These are phyloP conservation scores for Diadromus collaris DNA, from an alignment of 2,888 invertebrate genomes.

Conservation along the genomic window DNA sequence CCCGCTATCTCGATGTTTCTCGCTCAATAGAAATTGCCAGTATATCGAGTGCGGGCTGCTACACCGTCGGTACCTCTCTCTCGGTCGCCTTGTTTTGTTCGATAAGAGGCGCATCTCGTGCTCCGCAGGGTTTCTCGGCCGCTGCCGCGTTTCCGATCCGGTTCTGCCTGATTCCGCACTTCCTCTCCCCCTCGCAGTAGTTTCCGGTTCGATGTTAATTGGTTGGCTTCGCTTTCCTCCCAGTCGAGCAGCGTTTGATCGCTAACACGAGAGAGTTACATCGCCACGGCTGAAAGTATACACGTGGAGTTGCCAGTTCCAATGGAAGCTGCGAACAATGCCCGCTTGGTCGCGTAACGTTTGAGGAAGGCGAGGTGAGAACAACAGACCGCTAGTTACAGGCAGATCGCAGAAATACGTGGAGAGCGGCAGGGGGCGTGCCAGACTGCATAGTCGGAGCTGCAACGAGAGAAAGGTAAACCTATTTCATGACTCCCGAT, in stretches of 20 bases:
- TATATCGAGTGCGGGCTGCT: neutral
- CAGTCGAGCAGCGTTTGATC: slow-evolving; percentile 10
- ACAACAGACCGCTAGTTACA: slow-evolving; percentile 13
- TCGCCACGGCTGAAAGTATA: neutral
- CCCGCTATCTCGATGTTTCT: slow-evolving; percentile 3
- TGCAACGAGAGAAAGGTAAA: slow-evolving; percentile 52
- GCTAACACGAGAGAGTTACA: slow-evolving; percentile 1
- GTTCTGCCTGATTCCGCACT: neutral
- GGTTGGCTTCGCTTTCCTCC: neutral
- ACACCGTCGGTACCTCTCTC: neutral
- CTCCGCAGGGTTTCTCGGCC: neutral
- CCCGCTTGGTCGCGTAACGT: slow-evolving; percentile 47
- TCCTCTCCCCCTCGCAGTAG: neutral
- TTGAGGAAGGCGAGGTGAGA: slow-evolving; percentile 20
- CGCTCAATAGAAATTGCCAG: neutral
- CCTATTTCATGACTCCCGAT: slow-evolving; percentile 56
- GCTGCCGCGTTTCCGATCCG: neutral
- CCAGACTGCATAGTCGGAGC: slow-evolving; percentile 17
- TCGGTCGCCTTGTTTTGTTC: neutral
- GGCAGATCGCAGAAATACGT: slow-evolving; percentile 16
- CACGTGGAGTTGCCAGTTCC: slow-evolving; percentile 27
- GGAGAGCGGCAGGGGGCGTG: neutral
- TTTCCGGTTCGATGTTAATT: slow-evolving; percentile 6
- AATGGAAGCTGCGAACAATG: slow-evolving; percentile 53
- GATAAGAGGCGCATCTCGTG: neutral